Conservation (phyloP, 2,888 invertebrate species). For the Oligia latruncula region DNA sequence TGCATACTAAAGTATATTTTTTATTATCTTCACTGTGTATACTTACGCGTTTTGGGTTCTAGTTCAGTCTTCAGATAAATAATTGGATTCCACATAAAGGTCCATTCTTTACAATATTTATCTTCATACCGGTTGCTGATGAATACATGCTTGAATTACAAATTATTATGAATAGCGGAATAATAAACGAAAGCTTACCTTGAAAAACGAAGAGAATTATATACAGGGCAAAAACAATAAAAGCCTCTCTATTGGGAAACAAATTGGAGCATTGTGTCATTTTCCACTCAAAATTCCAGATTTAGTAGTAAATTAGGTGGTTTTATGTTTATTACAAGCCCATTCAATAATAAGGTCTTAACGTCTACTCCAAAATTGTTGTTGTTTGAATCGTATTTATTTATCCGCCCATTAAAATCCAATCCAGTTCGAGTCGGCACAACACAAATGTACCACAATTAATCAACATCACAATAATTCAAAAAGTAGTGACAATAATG, state of each 20-base stretch:
- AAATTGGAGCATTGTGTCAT: slow-evolving; percentile 91
- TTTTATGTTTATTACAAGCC: not conserved
- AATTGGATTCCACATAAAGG: not conserved
- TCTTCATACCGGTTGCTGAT: not conserved
- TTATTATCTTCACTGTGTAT: slow-evolving; percentile 8
- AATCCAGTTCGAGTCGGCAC: not conserved
- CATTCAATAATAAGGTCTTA: slow-evolving; percentile 3
- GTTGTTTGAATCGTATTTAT: not conserved
- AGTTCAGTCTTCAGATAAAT: slow-evolving; percentile 10
- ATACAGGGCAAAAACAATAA: slow-evolving; percentile 95
- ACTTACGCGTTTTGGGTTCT: not conserved
- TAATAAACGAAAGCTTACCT: slow-evolving; percentile 90
- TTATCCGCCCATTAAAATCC: slow-evolving; percentile 25
- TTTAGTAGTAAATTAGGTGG: slow-evolving; percentile 1
- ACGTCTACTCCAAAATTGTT: not conserved
- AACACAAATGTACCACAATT: not conserved
- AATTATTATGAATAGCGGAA: not conserved
- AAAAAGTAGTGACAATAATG: not conserved
- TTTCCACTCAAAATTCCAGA: slow-evolving; percentile 62
- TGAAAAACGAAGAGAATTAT: slow-evolving; percentile 97
- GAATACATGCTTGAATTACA: not conserved
- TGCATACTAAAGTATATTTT: not conserved
- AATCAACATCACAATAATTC: not conserved
- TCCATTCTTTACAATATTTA: slow-evolving; percentile 23
- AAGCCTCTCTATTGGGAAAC: slow-evolving; percentile 95